These are phyloP conservation scores for Eurypyga helias DNA, from an alignment of 2,113 vertebrate species.

Conservation along the genomic window DNA sequence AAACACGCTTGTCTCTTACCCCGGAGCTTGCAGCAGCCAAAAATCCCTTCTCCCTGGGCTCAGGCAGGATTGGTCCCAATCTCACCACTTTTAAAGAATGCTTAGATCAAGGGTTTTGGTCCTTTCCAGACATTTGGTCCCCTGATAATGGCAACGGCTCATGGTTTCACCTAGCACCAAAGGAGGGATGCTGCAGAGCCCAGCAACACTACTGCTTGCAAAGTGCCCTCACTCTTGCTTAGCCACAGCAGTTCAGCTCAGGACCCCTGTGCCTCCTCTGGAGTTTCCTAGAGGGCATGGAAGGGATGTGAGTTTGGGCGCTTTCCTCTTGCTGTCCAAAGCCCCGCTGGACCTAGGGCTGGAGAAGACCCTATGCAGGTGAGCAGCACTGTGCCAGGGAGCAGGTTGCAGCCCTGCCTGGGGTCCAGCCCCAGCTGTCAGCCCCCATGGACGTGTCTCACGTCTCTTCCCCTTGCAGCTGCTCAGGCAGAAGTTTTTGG, in stretches of 20 bases:
- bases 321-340: not conserved
- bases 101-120: not conserved
- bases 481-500: not conserved
- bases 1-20: not conserved
- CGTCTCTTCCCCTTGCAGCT: not conserved
- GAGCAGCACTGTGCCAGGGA: not conserved
- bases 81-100: not conserved
- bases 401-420: not conserved
- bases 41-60: not conserved
- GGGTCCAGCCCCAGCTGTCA: not conserved
- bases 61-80: not conserved
- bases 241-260: not conserved
- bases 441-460: fast-evolving
- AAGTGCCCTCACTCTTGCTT: not conserved
- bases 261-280: not conserved
- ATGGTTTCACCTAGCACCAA: fast-evolving
- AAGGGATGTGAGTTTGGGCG: not conserved
- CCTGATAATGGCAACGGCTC: not conserved
- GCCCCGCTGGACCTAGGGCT: not conserved
- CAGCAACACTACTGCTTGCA: fast-evolving
- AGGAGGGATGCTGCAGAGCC: not conserved
- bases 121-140: fast-evolving
- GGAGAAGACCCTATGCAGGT: not conserved
- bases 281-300: not conserved
- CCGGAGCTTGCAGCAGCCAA: not conserved